Evolutionary conservation across 2,113 vertebrate genomes (phyloP).

Genomic region (Australoheros scitulus): DNA sequence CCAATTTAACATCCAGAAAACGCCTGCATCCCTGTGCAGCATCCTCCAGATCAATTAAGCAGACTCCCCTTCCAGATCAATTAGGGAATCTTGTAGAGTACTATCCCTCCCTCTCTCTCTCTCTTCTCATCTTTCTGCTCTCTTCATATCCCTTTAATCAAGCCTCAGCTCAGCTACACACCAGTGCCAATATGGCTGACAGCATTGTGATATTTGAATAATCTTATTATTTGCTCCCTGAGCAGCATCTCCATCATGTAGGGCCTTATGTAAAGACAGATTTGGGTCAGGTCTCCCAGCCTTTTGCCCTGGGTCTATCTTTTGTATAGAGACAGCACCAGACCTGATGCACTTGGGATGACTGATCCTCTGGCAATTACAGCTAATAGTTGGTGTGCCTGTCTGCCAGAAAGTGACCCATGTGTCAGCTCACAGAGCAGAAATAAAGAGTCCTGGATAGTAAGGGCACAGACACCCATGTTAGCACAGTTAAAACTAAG

Average conservation of each 20-base stretch:
- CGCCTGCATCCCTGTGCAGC: not conserved
- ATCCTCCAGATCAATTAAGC: constrained; percentile 48
- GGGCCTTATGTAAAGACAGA: constrained; percentile 65
- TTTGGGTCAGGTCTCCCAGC: constrained; percentile 68
- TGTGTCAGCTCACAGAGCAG: constrained; percentile 28
- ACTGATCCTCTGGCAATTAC: constrained; percentile 51
- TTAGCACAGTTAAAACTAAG: not conserved
- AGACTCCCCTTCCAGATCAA: constrained; percentile 41
- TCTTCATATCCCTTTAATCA: constrained; percentile 46
- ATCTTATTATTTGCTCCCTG: constrained; percentile 57
- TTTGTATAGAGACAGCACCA: constrained; percentile 61
- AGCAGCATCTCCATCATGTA: constrained; percentile 58
- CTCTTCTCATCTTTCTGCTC: constrained; percentile 1
- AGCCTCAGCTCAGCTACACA: constrained; percentile 27
- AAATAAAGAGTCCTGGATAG: constrained; percentile 34
- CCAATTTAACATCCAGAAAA: constrained; percentile 24
- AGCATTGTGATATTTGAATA: constrained; percentile 64
- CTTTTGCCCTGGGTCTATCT: constrained; percentile 39
- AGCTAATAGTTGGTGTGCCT: constrained; percentile 25
- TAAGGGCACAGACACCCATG: not conserved
- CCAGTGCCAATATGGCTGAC: constrained; percentile 36
- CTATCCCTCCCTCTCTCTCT: not conserved
- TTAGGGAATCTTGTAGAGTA: constrained; percentile 36
- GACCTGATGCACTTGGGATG: constrained; percentile 58
- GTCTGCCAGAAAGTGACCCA: constrained; percentile 23